Evolutionary conservation across 2,113 vertebrate genomes (phyloP).

Genomic region (Alosa alosa): DNA sequence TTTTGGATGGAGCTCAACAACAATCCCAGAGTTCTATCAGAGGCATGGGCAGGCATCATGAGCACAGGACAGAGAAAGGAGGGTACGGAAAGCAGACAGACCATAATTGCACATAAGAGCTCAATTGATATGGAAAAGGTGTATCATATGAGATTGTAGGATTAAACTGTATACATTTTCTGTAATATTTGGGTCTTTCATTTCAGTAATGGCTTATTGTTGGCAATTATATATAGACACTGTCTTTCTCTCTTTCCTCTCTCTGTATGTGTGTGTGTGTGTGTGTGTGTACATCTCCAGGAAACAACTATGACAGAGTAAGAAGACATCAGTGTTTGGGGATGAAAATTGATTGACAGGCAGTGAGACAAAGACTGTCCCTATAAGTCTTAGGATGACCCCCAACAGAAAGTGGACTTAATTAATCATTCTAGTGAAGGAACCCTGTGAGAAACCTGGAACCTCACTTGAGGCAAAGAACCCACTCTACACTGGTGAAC

Average conservation of each 20-base stretch:
- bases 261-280: background rate
- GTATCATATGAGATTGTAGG: background rate
- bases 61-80: background rate
- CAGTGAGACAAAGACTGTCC: background rate
- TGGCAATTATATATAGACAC: background rate
- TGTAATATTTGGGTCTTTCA: background rate
- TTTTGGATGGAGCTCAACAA: constrained; percentile 38
- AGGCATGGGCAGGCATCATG: background rate
- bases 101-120: background rate
- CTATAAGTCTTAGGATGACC: background rate
- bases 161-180: background rate
- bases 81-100: background rate
- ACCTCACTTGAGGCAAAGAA: background rate
- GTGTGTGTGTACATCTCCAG: background rate
- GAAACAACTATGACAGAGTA: background rate
- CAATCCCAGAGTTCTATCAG: constrained; percentile 1
- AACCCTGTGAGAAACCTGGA: background rate
- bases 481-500: background rate
- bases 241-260: background rate
- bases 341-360: background rate
- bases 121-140: background rate
- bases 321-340: background rate
- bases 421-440: background rate
- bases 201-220: background rate
- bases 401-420: background rate